A percentile compares a stretch with the other conserved stretches of the same genome.
Evolutionary conservation across 2,888 invertebrate genomes (phyloP).

Genomic region (Oxytorus armatus): DNA sequence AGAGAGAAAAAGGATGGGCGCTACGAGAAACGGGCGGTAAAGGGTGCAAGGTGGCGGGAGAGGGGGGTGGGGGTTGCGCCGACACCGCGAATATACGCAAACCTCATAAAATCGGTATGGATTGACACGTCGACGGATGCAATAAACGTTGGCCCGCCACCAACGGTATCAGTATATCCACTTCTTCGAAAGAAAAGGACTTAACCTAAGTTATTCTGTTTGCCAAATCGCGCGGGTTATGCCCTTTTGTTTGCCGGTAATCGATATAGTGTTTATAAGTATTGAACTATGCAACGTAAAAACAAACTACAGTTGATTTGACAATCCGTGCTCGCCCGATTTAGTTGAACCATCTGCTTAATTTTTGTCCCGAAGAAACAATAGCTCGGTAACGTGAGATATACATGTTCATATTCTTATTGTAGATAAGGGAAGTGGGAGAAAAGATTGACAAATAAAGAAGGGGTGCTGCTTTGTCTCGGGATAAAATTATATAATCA

Average conservation of each 20-base stretch:
- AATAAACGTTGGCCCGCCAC: slow-evolving; percentile 75
- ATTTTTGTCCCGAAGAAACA: not conserved
- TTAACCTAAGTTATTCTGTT: not conserved
- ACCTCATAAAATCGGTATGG: slow-evolving; percentile 80
- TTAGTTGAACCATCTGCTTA: not conserved
- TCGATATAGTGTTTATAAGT: too few relatives aligned
- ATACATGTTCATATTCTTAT: not conserved
- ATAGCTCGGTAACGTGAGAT: not conserved
- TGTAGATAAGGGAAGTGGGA: not conserved
- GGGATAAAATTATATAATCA: too few relatives aligned
- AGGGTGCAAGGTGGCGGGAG: slow-evolving; percentile 25
- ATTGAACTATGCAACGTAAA: too few relatives aligned
- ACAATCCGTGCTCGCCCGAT: too few relatives aligned
- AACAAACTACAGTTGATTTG: too few relatives aligned
- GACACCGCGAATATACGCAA: slow-evolving; percentile 77
- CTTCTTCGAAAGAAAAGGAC: not conserved
- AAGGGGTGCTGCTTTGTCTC: too few relatives aligned
- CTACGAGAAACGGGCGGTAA: slow-evolving; percentile 8
- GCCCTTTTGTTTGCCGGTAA: not conserved
- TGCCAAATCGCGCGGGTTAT: not conserved
- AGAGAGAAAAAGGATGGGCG: slow-evolving; percentile 1
- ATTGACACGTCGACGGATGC: slow-evolving; percentile 80
- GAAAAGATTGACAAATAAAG: not conserved
- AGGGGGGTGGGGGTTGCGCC: too few relatives aligned
- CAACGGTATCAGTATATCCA: not conserved